Conservation (phyloP, 2,888 invertebrate genomes). For the Cosmopolites sordidus region DNA sequence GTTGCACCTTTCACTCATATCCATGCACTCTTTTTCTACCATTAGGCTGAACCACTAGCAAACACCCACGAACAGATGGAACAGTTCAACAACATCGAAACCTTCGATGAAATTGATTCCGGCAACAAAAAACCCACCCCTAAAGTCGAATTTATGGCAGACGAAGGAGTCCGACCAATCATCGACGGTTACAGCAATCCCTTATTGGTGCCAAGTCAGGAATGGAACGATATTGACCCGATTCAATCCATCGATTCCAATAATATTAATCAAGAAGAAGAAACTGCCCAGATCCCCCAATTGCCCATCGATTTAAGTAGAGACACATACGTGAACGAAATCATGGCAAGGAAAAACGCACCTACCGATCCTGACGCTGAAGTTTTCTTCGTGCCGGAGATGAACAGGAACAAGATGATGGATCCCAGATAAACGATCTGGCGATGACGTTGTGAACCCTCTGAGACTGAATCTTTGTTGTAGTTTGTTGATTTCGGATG, state of each 20-base stretch:
- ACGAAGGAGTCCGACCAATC: background rate
- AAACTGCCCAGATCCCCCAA: background rate
- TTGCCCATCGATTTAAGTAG: conserved; percentile 35
- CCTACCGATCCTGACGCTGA: conserved; percentile 43
- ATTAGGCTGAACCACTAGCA: conserved; percentile 26
- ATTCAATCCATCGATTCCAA: conserved; percentile 45
- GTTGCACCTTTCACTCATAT: conserved; percentile 36
- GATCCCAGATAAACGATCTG: background rate
- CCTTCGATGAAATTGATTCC: conserved; percentile 36
- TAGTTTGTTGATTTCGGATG: background rate
- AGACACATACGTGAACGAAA: conserved; percentile 40
- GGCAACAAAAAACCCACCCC: conserved; percentile 5
- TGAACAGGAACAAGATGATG: background rate
- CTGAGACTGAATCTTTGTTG: background rate
- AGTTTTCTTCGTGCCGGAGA: conserved; percentile 30
- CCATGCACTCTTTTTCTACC: conserved; percentile 38
- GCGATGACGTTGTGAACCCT: no score
- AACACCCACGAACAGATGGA: conserved; percentile 1
- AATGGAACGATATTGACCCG: conserved; percentile 29
- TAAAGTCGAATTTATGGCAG: background rate
- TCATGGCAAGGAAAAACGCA: conserved; percentile 35
- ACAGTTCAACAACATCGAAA: conserved; percentile 36
- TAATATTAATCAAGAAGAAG: conserved; percentile 5
- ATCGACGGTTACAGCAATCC: background rate
- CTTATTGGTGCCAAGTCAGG: background rate